phyloP scores from a whole-genome alignment of 2,797 vertebrate species.

The Anguilla anguilla region DNA sequence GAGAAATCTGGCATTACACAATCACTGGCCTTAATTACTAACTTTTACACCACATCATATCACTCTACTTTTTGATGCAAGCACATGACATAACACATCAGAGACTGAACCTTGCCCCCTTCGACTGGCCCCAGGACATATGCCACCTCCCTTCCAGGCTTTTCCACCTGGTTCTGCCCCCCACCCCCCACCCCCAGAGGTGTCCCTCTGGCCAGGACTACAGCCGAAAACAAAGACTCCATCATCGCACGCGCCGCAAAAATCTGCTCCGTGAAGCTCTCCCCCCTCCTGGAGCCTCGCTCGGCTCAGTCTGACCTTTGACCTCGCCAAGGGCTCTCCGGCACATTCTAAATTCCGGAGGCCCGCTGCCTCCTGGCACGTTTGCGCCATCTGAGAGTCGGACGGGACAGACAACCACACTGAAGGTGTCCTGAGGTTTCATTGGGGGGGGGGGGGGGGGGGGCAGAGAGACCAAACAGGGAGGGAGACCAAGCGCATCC shows the following conservation, averaged over 20 bases:
- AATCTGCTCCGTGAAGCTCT: not conserved
- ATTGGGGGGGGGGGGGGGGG: not conserved
- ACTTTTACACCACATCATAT: not conserved
- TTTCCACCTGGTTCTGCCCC: not conserved
- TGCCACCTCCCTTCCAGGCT: not conserved
- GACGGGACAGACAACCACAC: not conserved
- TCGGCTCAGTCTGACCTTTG: not conserved
- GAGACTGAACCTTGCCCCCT: not conserved
- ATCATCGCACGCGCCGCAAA: not conserved
- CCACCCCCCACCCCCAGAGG: not conserved
- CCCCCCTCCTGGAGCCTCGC: not conserved
- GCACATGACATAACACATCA: not conserved
- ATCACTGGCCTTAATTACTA: slow-evolving; percentile 18
- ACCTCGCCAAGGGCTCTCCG: not conserved
- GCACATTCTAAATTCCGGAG: not conserved
- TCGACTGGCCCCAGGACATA: not conserved
- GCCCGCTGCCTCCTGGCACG: not conserved
- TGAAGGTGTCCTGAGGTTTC: not conserved
- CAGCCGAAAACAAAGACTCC: not conserved
- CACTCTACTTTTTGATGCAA: not conserved
- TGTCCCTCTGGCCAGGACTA: not conserved
- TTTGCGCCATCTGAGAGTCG: not conserved
- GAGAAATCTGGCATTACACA: not conserved
- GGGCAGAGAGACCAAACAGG: too few relatives aligned
- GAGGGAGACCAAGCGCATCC: not conserved